Evolutionary conservation across 2,113 vertebrate genomes (phyloP).

Genomic region (Callocephalon fimbriatum): DNA sequence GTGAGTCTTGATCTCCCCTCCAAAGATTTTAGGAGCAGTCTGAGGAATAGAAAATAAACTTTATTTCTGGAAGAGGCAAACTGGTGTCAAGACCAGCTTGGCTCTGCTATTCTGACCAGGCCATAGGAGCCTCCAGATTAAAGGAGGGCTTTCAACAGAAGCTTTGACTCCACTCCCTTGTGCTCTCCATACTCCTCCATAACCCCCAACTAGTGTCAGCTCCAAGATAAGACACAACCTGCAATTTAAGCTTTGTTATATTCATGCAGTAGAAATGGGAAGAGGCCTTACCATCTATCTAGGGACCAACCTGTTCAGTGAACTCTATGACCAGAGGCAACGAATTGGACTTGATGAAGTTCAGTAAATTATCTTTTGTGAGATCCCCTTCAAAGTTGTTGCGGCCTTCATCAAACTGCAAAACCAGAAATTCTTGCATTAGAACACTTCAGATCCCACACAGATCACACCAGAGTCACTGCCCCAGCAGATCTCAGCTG

Average conservation of each 20-base stretch:
- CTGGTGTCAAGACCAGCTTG: background rate
- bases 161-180: background rate
- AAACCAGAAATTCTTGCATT: background rate
- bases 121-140: background rate
- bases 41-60: conserved; percentile 34
- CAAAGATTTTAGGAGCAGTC: conserved; percentile 98
- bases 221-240: background rate
- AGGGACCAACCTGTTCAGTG: conserved; percentile 89
- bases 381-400: conserved; percentile 92
- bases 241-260: background rate
- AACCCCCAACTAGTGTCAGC: background rate
- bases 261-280: rapidly evolving
- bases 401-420: conserved; percentile 94
- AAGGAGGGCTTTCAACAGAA: background rate
- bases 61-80: background rate
- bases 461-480: background rate
- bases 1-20: conserved; percentile 98
- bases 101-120: background rate
- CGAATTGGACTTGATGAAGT: conserved; percentile 93
- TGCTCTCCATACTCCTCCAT: background rate
- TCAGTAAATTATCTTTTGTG: conserved; percentile 87
- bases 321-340: conserved; percentile 98
- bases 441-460: background rate
- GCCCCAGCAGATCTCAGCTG: background rate
- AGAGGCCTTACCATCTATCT: background rate